Base-by-base conservation (phyloP, 2,113 vertebrate genomes). In the Trichechus manatus region DNA sequence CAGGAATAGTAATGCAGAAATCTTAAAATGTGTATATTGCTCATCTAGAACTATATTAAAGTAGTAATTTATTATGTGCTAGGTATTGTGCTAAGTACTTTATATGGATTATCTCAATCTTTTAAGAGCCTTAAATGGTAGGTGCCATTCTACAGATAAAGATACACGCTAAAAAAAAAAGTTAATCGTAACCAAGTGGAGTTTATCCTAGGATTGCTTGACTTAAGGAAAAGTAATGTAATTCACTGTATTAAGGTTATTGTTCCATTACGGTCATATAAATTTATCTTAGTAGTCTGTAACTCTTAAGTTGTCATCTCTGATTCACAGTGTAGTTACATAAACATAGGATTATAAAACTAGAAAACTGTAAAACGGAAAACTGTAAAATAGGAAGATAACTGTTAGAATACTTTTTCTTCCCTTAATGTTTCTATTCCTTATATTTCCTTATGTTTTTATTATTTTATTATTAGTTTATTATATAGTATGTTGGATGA, bases 401-500 rank as follows among this genome's bases (percentile, higher is more conserved):
- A 75, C 47, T 77, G 47, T 87, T 80, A 42, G n/a, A 39, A 74
- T 27, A 79, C 15, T 63, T 80, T 94, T 84, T 86, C 56, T 94
- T 92, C 4, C 20, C 20, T 77, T 88, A 47, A 68, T 61, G 22
- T 61, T 42, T 59, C 14, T 68, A 11, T 68, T 72, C 68, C 27
- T 36, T 72, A n/a, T 36, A 72, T n/a, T 36, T 72, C 68, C 68
- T 70, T 72, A 72, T 72, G 33, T n/a, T 72, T 36, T 72, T 20
- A n/a, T 70, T 70, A n/a, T 70, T n/a, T 89, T n/a, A 81, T 79
- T 82, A 61, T 84, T 92, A 92, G 25, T 92, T 13, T 84, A 5
- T 93, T 89, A 89, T 93, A 72, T 94, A n/a, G 53, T 84, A 44
- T 75, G 20, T 80, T 96, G 47, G 81, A 42, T 77, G 53, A 92